Percentiles rank a stretch among this genome's conserved stretches.
Evolutionary conservation across 2,113 vertebrate genomes (phyloP).

Genomic region (Catagonus wagneri): DNA sequence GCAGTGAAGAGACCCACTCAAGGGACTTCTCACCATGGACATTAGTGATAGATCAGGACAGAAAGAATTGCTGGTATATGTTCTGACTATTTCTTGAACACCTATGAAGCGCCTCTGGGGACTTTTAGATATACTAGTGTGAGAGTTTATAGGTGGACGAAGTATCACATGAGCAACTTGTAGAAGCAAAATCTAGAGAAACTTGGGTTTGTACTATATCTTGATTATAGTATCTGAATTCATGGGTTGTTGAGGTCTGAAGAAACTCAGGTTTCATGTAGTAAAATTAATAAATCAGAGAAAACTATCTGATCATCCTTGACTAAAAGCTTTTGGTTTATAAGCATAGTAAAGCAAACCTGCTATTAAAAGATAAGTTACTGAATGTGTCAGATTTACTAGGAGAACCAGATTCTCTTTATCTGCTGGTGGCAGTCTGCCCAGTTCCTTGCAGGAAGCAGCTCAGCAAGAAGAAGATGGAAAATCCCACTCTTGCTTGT

Average conservation of each 20-base stretch:
- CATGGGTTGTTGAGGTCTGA: neutral
- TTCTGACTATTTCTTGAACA: neutral
- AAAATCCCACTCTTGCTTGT: neutral
- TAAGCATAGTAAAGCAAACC: neutral
- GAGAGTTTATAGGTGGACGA: neutral
- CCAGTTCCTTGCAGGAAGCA: neutral
- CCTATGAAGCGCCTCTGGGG: neutral
- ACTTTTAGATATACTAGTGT: neutral
- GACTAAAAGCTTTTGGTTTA: neutral
- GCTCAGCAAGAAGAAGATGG: neutral
- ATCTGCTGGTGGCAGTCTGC: neutral
- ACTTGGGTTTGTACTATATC: neutral
- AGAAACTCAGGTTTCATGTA: neutral
- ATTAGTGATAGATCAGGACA: neutral
- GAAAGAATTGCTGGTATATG: neutral
- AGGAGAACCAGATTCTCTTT: neutral
- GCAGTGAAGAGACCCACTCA: neutral
- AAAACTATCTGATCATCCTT: neutral
- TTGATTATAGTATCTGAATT: neutral
- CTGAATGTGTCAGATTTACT: neutral
- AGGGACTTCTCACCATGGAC: neutral
- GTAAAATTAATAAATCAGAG: conserved; percentile 6
- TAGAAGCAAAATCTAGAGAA: neutral
- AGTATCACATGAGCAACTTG: neutral
- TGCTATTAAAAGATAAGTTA: neutral